phyloP scores from a whole-genome alignment of 2,797 vertebrate species.

The Anguilla marmorata region DNA sequence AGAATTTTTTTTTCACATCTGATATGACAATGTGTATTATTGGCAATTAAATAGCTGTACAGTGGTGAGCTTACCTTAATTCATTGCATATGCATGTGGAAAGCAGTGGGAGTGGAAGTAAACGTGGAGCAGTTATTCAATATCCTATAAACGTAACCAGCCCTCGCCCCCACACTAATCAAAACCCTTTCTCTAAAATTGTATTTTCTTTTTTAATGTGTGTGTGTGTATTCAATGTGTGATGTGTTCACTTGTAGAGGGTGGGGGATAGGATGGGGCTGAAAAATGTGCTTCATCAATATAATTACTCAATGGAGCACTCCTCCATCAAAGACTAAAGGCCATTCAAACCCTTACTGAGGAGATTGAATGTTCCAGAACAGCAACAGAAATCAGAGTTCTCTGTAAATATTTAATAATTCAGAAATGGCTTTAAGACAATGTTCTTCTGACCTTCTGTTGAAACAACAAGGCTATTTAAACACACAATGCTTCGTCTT shows the following conservation, averaged over 20 bases:
- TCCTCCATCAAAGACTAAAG: not conserved
- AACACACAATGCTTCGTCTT: not conserved
- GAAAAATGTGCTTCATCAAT: not conserved
- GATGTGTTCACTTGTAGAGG: not conserved
- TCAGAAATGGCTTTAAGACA: not conserved
- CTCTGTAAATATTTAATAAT: not conserved
- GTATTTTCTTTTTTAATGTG: constrained; percentile 48
- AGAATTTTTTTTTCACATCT: constrained; percentile 22
- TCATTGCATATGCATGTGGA: constrained; percentile 14
- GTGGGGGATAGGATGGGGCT: not conserved
- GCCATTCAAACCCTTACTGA: not conserved
- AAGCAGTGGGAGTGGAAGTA: constrained; percentile 18
- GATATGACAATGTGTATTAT: not conserved
- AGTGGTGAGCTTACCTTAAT: constrained; percentile 16
- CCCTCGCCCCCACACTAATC: constrained; percentile 44
- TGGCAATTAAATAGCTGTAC: not conserved
- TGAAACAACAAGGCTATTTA: not conserved
- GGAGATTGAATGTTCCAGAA: not conserved
- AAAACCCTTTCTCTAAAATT: constrained; percentile 54
- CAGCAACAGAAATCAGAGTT: not conserved
- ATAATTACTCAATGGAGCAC: not conserved
- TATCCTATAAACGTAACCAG: not conserved
- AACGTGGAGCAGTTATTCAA: constrained; percentile 14
- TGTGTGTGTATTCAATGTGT: not conserved
- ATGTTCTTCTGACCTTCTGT: not conserved